phyloP scores from a whole-genome alignment of 2,113 vertebrate species.

The Oreochromis aureus region DNA sequence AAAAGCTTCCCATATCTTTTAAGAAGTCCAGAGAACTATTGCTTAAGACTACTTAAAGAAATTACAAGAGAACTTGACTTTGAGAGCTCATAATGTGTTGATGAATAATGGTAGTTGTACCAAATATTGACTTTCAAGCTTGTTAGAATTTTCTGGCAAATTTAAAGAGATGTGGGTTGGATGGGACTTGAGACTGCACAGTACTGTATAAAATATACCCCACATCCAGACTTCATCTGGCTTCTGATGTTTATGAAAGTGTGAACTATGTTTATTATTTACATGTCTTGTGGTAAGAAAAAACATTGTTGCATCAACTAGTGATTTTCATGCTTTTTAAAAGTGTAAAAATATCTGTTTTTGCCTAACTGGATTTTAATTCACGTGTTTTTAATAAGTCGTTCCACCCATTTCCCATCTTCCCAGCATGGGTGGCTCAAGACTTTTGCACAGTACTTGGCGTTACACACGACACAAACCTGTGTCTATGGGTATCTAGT shows the following conservation, averaged over 20 bases:
- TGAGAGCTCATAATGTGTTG: background rate
- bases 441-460: background rate
- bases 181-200: background rate
- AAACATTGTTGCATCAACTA: accelerated
- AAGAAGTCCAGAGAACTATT: accelerated
- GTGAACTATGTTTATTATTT: background rate
- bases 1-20: background rate
- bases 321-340: background rate
- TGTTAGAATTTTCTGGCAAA: background rate
- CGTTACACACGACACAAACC: background rate
- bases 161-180: background rate
- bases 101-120: background rate
- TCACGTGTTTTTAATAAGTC: background rate
- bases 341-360: background rate
- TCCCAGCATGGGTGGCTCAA: background rate
- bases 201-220: background rate
- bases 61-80: background rate
- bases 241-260: background rate
- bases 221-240: background rate
- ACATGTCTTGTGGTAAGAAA: background rate
- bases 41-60: accelerated
- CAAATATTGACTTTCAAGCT: background rate
- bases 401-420: background rate
- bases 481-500: background rate
- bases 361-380: background rate